Evolutionary conservation across 2,888 invertebrate genomes (phyloP).

Genomic region (Drosophila nr. perissopoda): DNA sequence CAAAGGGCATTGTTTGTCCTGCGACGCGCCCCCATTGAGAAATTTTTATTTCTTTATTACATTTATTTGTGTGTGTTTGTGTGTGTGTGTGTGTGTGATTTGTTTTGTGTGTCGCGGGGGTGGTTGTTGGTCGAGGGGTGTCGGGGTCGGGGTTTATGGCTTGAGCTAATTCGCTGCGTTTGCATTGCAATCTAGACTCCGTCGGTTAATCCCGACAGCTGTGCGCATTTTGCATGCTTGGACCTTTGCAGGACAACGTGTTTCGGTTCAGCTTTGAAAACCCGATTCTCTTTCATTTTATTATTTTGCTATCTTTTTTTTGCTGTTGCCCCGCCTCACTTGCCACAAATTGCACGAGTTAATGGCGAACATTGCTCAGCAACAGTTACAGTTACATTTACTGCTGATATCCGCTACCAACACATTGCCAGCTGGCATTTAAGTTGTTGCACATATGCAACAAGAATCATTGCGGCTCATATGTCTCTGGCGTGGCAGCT

Average conservation of each 20-base stretch:
- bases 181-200: slow-evolving; percentile 58
- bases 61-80: slow-evolving; percentile 64
- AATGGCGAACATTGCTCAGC: slow-evolving; percentile 2
- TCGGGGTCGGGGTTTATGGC: slow-evolving; percentile 9
- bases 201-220: slow-evolving; percentile 70
- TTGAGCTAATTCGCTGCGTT: slow-evolving; percentile 63
- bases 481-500: slow-evolving; percentile 30
- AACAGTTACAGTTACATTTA: slow-evolving; percentile 17
- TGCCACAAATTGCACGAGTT: slow-evolving; percentile 60
- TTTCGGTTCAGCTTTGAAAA: not conserved
- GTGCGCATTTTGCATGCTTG: slow-evolving; percentile 64
- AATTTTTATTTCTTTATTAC: slow-evolving; percentile 71
- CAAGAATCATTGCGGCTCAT: slow-evolving; percentile 57
- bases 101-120: slow-evolving; percentile 35
- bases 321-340: slow-evolving; percentile 30
- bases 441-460: slow-evolving; percentile 70
- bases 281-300: not conserved
- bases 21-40: slow-evolving; percentile 38
- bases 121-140: slow-evolving; percentile 42
- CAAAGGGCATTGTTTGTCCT: slow-evolving; percentile 58
- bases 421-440: slow-evolving; percentile 51
- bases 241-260: slow-evolving; percentile 12
- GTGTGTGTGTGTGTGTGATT: slow-evolving; percentile 33
- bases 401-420: slow-evolving; percentile 12
- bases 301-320: not conserved